Conservation (phyloP, 2,113 vertebrate species). For the Hyperopisus bebe region DNA sequence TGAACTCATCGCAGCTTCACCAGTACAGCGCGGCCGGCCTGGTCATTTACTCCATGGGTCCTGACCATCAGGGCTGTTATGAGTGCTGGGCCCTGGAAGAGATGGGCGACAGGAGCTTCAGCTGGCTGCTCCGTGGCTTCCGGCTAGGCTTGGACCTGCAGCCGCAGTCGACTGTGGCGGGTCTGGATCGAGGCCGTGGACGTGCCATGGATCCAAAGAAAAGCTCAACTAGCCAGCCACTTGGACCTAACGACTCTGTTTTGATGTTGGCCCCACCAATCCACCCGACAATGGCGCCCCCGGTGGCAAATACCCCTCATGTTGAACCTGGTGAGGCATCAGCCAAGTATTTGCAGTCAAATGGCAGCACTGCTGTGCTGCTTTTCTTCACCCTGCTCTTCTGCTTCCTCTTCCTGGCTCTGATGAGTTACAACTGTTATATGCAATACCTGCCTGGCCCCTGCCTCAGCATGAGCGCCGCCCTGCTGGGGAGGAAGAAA, state of each 20-base stretch:
- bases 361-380: slow-evolving; percentile 57
- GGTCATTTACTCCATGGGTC: slow-evolving; percentile 64
- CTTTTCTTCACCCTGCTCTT: slow-evolving; percentile 64
- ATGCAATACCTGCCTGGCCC: slow-evolving; percentile 65
- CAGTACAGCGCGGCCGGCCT: slow-evolving; percentile 53
- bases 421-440: slow-evolving; percentile 70
- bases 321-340: slow-evolving; percentile 38
- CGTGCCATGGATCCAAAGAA: background rate
- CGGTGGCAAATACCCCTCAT: background rate
- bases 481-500: slow-evolving; percentile 60
- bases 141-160: slow-evolving; percentile 55
- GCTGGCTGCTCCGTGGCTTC: slow-evolving; percentile 58
- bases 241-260: background rate
- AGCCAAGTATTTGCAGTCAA: slow-evolving; percentile 58
- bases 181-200: background rate
- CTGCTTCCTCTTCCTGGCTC: slow-evolving; percentile 60
- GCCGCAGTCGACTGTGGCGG: slow-evolving; percentile 12
- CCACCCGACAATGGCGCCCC: background rate
- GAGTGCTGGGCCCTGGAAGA: slow-evolving; percentile 65
- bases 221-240: background rate
- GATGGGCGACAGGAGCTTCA: slow-evolving; percentile 54
- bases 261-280: background rate
- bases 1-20: slow-evolving; percentile 58
- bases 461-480: slow-evolving; percentile 62
- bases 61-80: slow-evolving; percentile 63